Conservation (phyloP, 1,140 invertebrate genomes). For the Bombus sylvicola region DNA sequence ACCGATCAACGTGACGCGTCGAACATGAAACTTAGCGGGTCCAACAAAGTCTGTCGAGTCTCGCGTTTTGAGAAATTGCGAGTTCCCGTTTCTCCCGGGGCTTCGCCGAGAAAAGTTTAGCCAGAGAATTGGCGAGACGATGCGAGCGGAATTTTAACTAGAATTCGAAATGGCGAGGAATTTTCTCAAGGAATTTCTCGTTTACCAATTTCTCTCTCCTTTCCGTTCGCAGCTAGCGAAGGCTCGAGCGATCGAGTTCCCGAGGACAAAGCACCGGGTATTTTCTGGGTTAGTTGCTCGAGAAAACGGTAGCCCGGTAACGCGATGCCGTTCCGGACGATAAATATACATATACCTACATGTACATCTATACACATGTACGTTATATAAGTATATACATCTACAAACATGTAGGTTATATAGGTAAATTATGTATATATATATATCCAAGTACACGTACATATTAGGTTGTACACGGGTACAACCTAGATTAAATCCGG, state of each 20-base stretch:
- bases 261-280: constrained; percentile 54
- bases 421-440: background rate
- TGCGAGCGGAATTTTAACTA: constrained; percentile 15
- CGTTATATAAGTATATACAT: background rate
- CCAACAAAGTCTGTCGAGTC: background rate
- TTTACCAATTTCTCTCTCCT: constrained; percentile 1
- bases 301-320: constrained; percentile 36
- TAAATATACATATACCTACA: constrained; percentile 47
- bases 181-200: background rate
- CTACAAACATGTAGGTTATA: background rate
- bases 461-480: background rate
- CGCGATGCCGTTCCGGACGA: constrained; percentile 40
- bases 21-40: background rate
- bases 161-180: constrained; percentile 17
- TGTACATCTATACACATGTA: background rate
- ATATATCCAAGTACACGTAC: background rate
- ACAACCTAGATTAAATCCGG: constrained; percentile 53
- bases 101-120: background rate
- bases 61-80: background rate
- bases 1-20: background rate
- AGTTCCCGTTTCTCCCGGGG: background rate
- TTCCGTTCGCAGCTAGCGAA: background rate
- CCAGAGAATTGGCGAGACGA: background rate
- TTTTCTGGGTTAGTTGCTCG: constrained; percentile 61
- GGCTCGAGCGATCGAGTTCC: constrained; percentile 11